These are phyloP conservation scores for Marcusenius ussheri DNA, from an alignment of 2,113 vertebrate genomes.

Conservation along the genomic window DNA sequence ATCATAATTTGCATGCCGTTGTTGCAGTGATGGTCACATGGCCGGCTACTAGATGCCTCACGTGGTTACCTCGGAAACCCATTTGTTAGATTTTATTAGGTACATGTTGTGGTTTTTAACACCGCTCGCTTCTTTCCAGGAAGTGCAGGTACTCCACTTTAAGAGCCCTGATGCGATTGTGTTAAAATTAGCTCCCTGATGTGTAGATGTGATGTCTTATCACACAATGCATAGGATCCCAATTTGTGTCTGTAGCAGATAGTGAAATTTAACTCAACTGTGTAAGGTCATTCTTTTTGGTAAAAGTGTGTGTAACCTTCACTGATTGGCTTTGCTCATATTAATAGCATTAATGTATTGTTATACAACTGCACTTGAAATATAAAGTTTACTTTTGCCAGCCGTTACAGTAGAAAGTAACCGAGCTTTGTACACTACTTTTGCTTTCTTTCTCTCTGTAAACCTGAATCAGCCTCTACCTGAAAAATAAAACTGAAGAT, in stretches of 20 bases:
- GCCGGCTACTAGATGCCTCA: not conserved
- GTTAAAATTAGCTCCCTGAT: not conserved
- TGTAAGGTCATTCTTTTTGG: not conserved
- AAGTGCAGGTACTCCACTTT: not conserved
- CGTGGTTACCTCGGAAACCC: not conserved
- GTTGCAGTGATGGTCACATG: not conserved
- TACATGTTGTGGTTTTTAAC: not conserved
- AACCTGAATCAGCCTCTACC: not conserved
- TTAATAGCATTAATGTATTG: not conserved
- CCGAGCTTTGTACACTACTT: not conserved
- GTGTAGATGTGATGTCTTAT: not conserved
- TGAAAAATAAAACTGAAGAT: not conserved
- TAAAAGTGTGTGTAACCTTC: not conserved
- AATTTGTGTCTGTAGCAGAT: not conserved
- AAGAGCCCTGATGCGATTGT: not conserved
- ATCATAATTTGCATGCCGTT: not conserved
- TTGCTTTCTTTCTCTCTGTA: not conserved
- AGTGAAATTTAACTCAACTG: not conserved
- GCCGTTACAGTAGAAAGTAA: not conserved
- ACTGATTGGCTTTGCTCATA: not conserved
- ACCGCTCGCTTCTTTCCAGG: not conserved
- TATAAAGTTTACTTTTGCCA: not conserved
- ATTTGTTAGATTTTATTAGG: slow-evolving; percentile 14
- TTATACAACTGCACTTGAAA: not conserved
- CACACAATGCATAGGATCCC: not conserved